Evolutionary conservation across 2,113 vertebrate genomes (phyloP).

Genomic region (Beaufortia kweichowensis): DNA sequence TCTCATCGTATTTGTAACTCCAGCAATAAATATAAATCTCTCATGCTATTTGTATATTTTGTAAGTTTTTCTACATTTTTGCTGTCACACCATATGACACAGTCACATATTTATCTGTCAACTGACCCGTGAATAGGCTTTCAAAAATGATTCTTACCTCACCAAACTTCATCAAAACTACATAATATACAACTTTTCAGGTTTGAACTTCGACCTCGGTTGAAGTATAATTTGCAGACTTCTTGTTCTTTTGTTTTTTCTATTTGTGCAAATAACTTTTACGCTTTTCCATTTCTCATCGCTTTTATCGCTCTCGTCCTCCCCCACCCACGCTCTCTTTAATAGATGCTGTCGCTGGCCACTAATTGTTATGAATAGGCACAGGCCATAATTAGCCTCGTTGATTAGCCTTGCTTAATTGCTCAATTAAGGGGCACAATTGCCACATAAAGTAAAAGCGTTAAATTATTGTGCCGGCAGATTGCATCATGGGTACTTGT

Average conservation of each 20-base stretch:
- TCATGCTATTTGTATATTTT: too few relatives aligned
- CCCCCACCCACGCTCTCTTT: slow-evolving; percentile 64
- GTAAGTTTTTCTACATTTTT: too few relatives aligned
- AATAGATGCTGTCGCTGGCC: slow-evolving; percentile 78
- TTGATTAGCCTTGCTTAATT: slow-evolving; percentile 84
- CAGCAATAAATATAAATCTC: too few relatives aligned
- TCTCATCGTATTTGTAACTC: too few relatives aligned
- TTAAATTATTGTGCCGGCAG: slow-evolving; percentile 63
- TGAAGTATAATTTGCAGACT: not conserved
- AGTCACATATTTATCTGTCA: too few relatives aligned
- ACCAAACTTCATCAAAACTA: slow-evolving; percentile 29
- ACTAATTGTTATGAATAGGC: slow-evolving; percentile 84
- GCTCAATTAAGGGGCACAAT: slow-evolving; percentile 81
- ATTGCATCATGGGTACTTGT: slow-evolving; percentile 51
- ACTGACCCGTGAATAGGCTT: too few relatives aligned
- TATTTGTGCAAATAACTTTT: slow-evolving; percentile 62
- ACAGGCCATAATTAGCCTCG: slow-evolving; percentile 81
- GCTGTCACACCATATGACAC: too few relatives aligned
- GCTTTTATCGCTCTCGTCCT: slow-evolving; percentile 1
- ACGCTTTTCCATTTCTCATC: slow-evolving; percentile 23
- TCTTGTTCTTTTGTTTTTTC: slow-evolving; percentile 40
- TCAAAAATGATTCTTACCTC: slow-evolving; percentile 35
- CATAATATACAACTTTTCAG: slow-evolving; percentile 5
- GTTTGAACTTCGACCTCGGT: not conserved
- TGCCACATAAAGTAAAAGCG: slow-evolving; percentile 76